A percentile compares a stretch with the other conserved stretches of the same genome.
phyloP scores from a whole-genome alignment of 2,888 invertebrate species.

The Pseudococcus jackbeardsleyi region DNA sequence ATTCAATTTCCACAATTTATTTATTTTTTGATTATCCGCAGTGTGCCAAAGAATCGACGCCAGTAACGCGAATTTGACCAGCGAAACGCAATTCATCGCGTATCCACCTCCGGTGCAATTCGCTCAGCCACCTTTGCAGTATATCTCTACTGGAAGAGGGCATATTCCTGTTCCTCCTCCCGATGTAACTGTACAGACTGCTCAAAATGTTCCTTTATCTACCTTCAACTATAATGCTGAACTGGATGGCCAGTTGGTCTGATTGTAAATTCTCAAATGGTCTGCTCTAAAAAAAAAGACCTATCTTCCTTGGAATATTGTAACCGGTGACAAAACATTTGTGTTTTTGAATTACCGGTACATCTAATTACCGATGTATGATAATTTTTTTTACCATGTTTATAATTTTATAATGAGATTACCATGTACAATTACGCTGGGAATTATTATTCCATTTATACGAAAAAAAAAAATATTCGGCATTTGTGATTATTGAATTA shows the following conservation, averaged over 20 bases:
- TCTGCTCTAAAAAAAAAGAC: neutral
- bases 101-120: conserved; percentile 83
- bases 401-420: conserved; percentile 46
- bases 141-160: conserved; percentile 67
- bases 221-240: conserved; percentile 64
- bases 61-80: conserved; percentile 51
- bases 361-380: neutral
- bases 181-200: conserved; percentile 67
- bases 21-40: neutral
- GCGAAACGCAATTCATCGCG: conserved; percentile 77
- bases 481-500: neutral
- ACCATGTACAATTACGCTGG: conserved; percentile 49
- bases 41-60: conserved; percentile 61
- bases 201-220: conserved; percentile 63
- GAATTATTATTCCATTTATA: neutral
- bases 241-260: conserved; percentile 64
- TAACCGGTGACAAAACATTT: neutral
- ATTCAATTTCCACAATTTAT: neutral
- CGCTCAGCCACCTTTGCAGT: conserved; percentile 72
- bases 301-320: neutral
- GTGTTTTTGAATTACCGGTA: neutral
- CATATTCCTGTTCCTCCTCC: conserved; percentile 72
- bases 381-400: conserved; percentile 46
- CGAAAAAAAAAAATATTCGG: neutral
- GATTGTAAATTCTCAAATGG: conserved; percentile 47